Base-by-base conservation (phyloP, 2,797 vertebrate species). In the Anas georgica region DNA sequence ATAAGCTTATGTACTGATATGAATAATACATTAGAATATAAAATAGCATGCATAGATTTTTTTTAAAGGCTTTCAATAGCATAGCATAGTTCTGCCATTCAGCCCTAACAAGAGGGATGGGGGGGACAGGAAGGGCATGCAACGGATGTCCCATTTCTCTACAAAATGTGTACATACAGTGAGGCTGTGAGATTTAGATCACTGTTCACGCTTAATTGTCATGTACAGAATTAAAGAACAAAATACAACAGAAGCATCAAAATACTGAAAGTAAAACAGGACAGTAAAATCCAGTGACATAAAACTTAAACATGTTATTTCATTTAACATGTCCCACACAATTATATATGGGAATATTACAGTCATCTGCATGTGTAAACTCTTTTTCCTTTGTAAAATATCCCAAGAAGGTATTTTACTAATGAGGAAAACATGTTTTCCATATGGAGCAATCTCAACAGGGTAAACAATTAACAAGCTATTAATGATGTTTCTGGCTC, bases 11-110 rank as follows among this genome's bases (percentile, higher is more conserved):
- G 98, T 93, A 97, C 97, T 98, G 98, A 98, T 98, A 97, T 81
- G 97, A 98, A 97, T 97, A 98, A 97, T 94, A 98, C 98, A 98
- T 96, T 97, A 97, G 97, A 98, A 97, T 98, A 98, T 97, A 98
- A 98, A 96, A 98, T 95, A 96, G 98, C 98, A 99, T 98, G 98
- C 98, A 98, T 98, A 98, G 98, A 90, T 98, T 98, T 54, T 92
- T 88, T 62, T 95, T 91, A 70, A 86, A 98, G 97, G 87, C 95
- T 98, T 98, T 97, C 98, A 97, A 97, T 97, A 96, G 97, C 98
- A 98, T 97, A 98, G 97, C 96, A 93, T 74, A 89, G 96, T 80
- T 95, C 80, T 82, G 87, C 84, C 75, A 66, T 84, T 95, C 90
- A 92, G 80, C 90, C 84, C 64, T 59, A 93, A 86, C 50, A 72